phyloP scores from a whole-genome alignment of 2,888 invertebrate genomes.

The Philereme transversata region DNA sequence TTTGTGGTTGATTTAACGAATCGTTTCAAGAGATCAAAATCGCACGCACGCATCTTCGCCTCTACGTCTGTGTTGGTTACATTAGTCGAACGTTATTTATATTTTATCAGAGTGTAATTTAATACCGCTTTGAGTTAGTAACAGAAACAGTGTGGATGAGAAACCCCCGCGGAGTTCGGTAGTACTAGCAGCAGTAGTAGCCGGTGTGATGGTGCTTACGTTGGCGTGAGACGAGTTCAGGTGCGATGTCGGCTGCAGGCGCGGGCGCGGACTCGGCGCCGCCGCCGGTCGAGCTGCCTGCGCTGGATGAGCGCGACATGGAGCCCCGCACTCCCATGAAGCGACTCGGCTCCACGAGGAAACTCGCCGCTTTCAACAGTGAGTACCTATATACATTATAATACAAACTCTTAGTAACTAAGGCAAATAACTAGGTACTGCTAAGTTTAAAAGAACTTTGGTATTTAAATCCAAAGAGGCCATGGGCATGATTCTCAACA shows the following conservation, averaged over 20 bases:
- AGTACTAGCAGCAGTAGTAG: no score
- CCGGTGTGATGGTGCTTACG: conserved; percentile 6
- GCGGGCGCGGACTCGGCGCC: conserved; percentile 92
- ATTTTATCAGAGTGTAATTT: conserved; percentile 10
- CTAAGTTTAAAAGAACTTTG: no score
- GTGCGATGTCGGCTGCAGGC: conserved; percentile 56
- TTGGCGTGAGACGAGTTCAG: background rate
- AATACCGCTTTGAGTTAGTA: background rate
- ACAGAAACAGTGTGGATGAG: background rate
- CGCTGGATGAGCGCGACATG: conserved; percentile 89
- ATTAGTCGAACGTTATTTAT: conserved; percentile 13
- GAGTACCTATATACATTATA: conserved; percentile 65
- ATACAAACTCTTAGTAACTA: no score
- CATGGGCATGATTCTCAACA: no score
- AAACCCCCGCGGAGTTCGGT: background rate
- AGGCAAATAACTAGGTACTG: no score
- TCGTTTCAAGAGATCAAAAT: conserved; percentile 1
- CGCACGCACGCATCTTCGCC: background rate
- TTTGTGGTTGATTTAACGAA: no score
- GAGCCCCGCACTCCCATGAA: conserved; percentile 92
- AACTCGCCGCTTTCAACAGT: conserved; percentile 91
- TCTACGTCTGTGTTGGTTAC: background rate
- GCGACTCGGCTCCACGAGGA: conserved; percentile 91
- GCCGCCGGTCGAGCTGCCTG: conserved; percentile 94
- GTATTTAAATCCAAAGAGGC: no score